A percentile compares a stretch with the other conserved stretches of the same genome.
These are phyloP conservation scores for Clupea harengus DNA, from an alignment of 2,113 vertebrate genomes.

Conservation along the genomic window DNA sequence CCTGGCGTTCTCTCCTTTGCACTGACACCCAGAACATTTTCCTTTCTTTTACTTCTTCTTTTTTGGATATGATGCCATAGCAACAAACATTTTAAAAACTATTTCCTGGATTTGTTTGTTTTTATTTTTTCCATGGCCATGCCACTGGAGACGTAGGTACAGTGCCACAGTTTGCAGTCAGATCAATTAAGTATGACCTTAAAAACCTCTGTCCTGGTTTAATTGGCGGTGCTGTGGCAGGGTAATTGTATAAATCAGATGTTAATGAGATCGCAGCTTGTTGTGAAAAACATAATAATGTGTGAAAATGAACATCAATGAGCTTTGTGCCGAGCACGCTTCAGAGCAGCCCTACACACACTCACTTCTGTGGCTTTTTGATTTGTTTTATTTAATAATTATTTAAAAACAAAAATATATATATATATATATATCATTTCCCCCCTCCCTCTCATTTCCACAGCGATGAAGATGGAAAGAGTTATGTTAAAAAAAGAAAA, in stretches of 20 bases:
- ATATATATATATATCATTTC: background rate
- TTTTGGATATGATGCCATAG: conserved; percentile 25
- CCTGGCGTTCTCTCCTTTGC: background rate
- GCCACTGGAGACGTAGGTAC: conserved; percentile 64
- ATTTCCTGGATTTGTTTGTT: background rate
- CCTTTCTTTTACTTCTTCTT: conserved; percentile 43
- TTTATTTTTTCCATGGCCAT: conserved; percentile 32
- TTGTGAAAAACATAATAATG: conserved; percentile 83
- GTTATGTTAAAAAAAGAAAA: conserved; percentile 18
- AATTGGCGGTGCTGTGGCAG: conserved; percentile 79
- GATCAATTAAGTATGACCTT: conserved; percentile 84
- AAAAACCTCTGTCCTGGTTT: conserved; percentile 83
- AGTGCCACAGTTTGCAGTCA: conserved; percentile 73
- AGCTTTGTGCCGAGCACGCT: conserved; percentile 40
- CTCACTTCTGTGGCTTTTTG: background rate
- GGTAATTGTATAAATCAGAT: conserved; percentile 84
- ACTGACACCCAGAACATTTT: background rate
- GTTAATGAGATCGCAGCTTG: conserved; percentile 83
- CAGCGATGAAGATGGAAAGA: background rate
- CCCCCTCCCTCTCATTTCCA: background rate
- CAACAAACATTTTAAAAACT: background rate
- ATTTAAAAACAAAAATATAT: background rate
- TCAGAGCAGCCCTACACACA: background rate
- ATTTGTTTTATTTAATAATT: conserved; percentile 13
- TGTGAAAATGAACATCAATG: conserved; percentile 71